Percentiles rank a stretch among this genome's conserved stretches.
These are phyloP conservation scores for Hippocampus abdominalis DNA, from an alignment of 2,113 vertebrate species.

Conservation along the genomic window DNA sequence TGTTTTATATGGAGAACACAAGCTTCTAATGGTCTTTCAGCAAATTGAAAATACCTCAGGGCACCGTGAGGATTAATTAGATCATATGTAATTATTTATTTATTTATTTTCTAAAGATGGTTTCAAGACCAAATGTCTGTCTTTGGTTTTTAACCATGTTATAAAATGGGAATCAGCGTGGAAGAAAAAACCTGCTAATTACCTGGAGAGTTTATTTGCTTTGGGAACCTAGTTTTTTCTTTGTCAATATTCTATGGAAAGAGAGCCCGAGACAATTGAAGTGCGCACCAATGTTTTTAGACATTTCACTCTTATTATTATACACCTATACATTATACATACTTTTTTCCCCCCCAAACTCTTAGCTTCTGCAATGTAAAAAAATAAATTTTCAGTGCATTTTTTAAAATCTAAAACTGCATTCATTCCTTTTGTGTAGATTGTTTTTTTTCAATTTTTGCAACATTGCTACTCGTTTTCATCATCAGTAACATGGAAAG, in stretches of 20 bases:
- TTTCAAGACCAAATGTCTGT: conserved; percentile 64
- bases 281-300: background rate
- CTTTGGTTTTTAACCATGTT: conserved; percentile 58
- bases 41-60: conserved; percentile 76
- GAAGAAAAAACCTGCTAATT: conserved; percentile 59
- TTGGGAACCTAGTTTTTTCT: background rate
- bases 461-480: no score
- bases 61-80: conserved; percentile 73
- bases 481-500: no score
- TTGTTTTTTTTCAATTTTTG: no score
- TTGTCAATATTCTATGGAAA: background rate
- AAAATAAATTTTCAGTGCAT: no score
- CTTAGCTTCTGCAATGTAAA: no score
- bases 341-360: no score
- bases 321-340: no score
- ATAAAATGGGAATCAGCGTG: conserved; percentile 46
- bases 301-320: background rate
- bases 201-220: conserved; percentile 38
- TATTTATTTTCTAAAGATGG: conserved; percentile 63
- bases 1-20: conserved; percentile 74
- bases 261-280: background rate
- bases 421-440: no score
- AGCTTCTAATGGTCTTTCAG: conserved; percentile 75
- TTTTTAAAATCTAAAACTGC: no score
- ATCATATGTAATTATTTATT: conserved; percentile 69